Percentiles rank a stretch among this genome's conserved stretches.
phyloP scores from a whole-genome alignment of 1,140 invertebrate genomes.

The Drosophila watanabei region DNA sequence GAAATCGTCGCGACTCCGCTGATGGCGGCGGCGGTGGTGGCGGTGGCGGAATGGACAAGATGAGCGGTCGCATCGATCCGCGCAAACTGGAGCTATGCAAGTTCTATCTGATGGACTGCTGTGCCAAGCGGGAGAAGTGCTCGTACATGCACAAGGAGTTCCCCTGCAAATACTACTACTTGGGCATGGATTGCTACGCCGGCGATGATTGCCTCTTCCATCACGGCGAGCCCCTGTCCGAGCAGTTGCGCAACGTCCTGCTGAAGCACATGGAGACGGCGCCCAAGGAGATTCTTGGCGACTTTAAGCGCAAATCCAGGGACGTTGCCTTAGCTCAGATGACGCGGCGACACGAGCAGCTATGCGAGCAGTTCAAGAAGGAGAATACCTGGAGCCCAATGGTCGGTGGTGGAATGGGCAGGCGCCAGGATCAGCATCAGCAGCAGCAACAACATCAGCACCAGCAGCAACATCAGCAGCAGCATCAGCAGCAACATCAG shows the following conservation, averaged over 20 bases:
- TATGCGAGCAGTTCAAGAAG: conserved; percentile 87
- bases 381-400: conserved; percentile 61
- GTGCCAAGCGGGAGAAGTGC: conserved; percentile 97
- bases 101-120: conserved; percentile 98
- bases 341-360: conserved; percentile 89
- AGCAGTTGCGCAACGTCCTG: conserved; percentile 89
- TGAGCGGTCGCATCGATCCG: conserved; percentile 88
- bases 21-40: conserved; percentile 38
- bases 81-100: conserved; percentile 98
- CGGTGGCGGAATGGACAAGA: conserved; percentile 86
- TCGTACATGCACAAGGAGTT: conserved; percentile 98
- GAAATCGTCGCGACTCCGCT: conserved; percentile 58
- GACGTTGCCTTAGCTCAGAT: conserved; percentile 91
- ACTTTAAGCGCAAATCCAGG: conserved; percentile 93
- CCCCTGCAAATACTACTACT: conserved; percentile 98
- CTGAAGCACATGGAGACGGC: conserved; percentile 95
- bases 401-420: conserved; percentile 44
- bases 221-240: conserved; percentile 93
- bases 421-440: conserved; percentile 48
- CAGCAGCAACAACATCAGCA: conserved; percentile 23
- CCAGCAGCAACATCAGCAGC: conserved; percentile 31
- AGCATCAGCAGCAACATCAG: conserved; percentile 27
- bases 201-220: conserved; percentile 96
- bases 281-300: conserved; percentile 95
- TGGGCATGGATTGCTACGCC: conserved; percentile 94